Conservation (phyloP, 1,140 invertebrate species). For the Tetranychus urticae region DNA sequence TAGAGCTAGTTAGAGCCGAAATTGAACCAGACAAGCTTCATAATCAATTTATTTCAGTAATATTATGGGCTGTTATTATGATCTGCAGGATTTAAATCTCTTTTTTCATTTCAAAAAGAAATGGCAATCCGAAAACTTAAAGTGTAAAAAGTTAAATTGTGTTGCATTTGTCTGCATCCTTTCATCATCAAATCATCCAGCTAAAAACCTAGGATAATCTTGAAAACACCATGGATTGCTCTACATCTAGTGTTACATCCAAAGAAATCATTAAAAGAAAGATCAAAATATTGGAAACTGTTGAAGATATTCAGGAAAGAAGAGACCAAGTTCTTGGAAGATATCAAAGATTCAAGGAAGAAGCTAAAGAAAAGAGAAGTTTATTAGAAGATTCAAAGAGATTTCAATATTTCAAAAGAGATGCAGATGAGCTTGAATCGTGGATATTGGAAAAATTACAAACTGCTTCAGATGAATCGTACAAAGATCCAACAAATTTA, state of each 20-base stretch:
- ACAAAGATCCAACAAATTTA: slow-evolving; percentile 92
- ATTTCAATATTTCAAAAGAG: slow-evolving; percentile 93
- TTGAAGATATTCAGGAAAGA: slow-evolving; percentile 92
- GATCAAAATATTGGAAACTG: slow-evolving; percentile 93
- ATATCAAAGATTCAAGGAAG: slow-evolving; percentile 83
- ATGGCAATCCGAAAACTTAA: too few species aligned
- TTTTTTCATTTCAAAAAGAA: too few species aligned
- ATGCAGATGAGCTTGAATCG: slow-evolving; percentile 94
- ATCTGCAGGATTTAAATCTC: too few species aligned
- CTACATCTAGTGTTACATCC: not conserved
- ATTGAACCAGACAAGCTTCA: too few species aligned
- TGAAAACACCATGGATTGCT: not conserved
- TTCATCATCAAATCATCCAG: too few species aligned
- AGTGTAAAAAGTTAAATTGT: too few species aligned
- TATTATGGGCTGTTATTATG: too few species aligned
- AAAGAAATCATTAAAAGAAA: slow-evolving; percentile 23
- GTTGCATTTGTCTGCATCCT: too few species aligned
- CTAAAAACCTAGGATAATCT: too few species aligned
- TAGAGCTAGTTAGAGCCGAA: too few species aligned
- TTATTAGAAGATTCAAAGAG: slow-evolving; percentile 92
- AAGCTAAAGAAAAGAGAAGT: slow-evolving; percentile 71
- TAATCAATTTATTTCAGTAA: too few species aligned
- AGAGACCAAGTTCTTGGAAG: slow-evolving; percentile 62
- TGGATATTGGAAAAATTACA: slow-evolving; percentile 98
- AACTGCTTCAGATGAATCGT: slow-evolving; percentile 92